A percentile compares a stretch with the other conserved stretches of the same genome.
phyloP scores from a whole-genome alignment of 2,113 vertebrate species.

The Pimephales promelas region DNA sequence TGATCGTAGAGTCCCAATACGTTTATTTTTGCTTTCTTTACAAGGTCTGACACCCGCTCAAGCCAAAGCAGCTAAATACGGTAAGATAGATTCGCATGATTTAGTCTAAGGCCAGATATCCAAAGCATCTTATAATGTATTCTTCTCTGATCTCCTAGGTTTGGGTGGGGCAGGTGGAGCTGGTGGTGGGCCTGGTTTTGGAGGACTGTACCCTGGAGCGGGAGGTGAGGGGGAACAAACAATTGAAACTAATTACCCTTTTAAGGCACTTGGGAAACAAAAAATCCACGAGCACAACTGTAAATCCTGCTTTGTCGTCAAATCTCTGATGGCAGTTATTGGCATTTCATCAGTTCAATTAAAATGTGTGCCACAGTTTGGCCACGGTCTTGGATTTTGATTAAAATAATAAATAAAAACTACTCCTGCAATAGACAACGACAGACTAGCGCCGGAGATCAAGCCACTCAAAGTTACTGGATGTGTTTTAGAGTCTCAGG shows the following conservation, averaged over 20 bases:
- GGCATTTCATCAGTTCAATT: too few species aligned
- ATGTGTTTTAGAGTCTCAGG: background rate
- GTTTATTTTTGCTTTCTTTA: background rate
- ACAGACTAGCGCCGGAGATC: too few species aligned
- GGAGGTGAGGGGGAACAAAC: slow-evolving; percentile 19
- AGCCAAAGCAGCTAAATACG: slow-evolving; percentile 81
- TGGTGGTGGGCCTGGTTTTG: slow-evolving; percentile 15
- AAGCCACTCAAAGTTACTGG: too few species aligned
- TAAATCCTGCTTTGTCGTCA: too few species aligned
- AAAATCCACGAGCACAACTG: too few species aligned
- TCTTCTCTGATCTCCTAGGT: background rate
- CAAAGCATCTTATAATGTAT: background rate
- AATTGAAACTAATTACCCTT: background rate
- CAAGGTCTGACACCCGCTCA: slow-evolving; percentile 71
- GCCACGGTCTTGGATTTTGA: too few species aligned
- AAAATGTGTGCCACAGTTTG: too few species aligned
- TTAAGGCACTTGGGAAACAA: too few species aligned
- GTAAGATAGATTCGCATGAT: slow-evolving; percentile 62
- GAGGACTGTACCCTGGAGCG: slow-evolving; percentile 41
- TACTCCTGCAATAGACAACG: too few species aligned
- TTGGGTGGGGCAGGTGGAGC: slow-evolving; percentile 5
- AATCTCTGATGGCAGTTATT: too few species aligned
- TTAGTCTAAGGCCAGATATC: background rate
- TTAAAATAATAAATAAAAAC: too few species aligned
- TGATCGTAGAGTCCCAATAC: background rate